Base-by-base conservation (phyloP, 2,797 vertebrate species). In the Rhabdomys pumilio region DNA sequence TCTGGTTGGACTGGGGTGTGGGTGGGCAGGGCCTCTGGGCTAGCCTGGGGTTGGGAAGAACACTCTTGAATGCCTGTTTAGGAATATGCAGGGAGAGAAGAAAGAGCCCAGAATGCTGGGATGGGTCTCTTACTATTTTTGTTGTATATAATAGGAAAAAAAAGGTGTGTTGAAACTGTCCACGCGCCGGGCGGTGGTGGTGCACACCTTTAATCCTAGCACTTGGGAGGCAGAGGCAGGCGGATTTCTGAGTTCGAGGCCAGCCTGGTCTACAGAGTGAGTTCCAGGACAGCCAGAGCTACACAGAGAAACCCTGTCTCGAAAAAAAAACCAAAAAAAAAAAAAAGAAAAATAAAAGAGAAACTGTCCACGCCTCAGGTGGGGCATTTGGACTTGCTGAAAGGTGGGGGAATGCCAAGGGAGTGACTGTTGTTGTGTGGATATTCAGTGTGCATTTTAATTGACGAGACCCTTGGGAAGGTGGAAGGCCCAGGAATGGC, bases 361-460 rank as follows among this genome's bases (percentile, higher is more conserved):
- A 59, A 90, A 53, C 29, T 84, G 31, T 76, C 26, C 24, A 0
- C 61, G 22, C 34, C 34, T 17, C 20, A 80, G 29, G 79, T 24
- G 91, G 86, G 67, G 14, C 9, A 1, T 6, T 67, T 80, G 44
- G 44, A 14, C 14, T 4, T 10, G 38, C 2, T n/a, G 9, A 26
- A 69, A 77, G 73, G 79, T 8, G 41, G 55, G 89, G 41, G 47
- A 77, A 17, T 67, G 6, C 10, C 13, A 44, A 83, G 75, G 22
- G 24, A 12, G 1, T 34, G 72, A 11, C 41, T 73, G 41, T 59
- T 57, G 53, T 29, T 44, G 20, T 67, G 79, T 9, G 3, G 81
- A 59, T 59, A 59, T 72, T 80, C n/a, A 38, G 13, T 34, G n/a
- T 91, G 93, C 47, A 19, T 15, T 88, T 94, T 24, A 72, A n/a